Base-by-base conservation (phyloP, 2,888 invertebrate species). In the Ichneumoninae sp. region DNA sequence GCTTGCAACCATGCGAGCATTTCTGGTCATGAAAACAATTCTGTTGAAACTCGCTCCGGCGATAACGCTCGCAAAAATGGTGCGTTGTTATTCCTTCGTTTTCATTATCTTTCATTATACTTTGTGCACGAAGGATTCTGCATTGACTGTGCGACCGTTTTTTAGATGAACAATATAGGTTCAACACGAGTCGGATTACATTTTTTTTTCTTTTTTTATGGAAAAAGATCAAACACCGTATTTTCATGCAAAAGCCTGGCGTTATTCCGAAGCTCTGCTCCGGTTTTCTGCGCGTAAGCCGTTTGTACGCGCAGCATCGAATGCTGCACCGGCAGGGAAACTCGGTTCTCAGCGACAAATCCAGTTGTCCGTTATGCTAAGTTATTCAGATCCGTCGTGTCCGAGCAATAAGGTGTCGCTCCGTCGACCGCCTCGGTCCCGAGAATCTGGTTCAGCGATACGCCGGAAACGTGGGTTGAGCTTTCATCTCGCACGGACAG, bases 341-440 rank as follows among this genome's bases (percentile, higher is more conserved):
- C 77, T 63, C 60, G 73, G 80, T 65, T 66, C 76, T 77, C 22
- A 81, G 44, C 69, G 44, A 50, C 80, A 52, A 73, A 69, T 68
- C 16, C 68, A 76, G 66, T 52, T 69, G 74, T 74, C 63, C 74
- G 68, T 26, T 50, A 26, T 74, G 74, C 63, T 65, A 77, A 65
- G 57, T 84, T 68, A 81, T 84, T 74, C 54, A 69, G 63, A 74
- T 70, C 54, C 65, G 70, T 69, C 66, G 65, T 60, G 83, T 80
- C 84, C 81, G 77, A 81, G 81, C 77, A 78, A 44, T 77, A 63
- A 52, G 65, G 77, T 6, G 40, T 65, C 73, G 77, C 6, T 70
- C 81, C 47, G 81, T 77, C 65, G 71, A 50, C 22, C 16, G n/a
- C 26, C 6, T 50, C 13, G 60, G 40, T 54, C 1, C 44, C n/a